A percentile compares a stretch with the other conserved stretches of the same genome.
phyloP scores from a whole-genome alignment of 2,113 vertebrate species.

The Peucedramus taeniatus region DNA sequence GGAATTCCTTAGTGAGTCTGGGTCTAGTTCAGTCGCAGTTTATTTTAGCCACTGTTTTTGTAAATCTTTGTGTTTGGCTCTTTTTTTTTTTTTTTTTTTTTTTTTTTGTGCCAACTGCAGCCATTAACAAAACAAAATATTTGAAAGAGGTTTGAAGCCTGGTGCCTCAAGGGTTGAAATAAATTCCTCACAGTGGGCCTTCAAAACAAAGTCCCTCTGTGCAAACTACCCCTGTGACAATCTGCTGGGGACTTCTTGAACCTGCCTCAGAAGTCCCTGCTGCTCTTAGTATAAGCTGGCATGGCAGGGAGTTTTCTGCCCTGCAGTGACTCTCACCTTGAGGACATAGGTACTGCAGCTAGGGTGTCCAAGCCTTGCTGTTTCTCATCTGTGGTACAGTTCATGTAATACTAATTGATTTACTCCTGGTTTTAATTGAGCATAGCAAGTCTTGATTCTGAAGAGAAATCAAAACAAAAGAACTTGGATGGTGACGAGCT shows the following conservation, averaged over 20 bases:
- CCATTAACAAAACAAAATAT: neutral
- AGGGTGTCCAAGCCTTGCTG: neutral
- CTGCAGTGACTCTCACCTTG: neutral
- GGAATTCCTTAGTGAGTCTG: neutral
- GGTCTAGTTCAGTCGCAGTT: neutral
- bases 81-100: neutral
- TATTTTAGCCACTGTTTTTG: neutral
- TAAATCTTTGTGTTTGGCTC: neutral
- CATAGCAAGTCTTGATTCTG: neutral
- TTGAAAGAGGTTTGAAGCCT: neutral
- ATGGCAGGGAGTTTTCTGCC: neutral
- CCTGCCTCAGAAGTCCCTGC: neutral
- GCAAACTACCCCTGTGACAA: neutral
- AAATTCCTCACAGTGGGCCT: neutral
- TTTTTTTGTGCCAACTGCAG: neutral
- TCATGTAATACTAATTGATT: neutral
- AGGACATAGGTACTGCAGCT: neutral
- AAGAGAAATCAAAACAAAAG: conserved; percentile 13
- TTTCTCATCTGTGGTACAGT: neutral
- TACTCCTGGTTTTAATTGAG: neutral
- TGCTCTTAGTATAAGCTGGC: neutral
- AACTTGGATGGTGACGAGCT: conserved; percentile 1
- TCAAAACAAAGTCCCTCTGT: neutral
- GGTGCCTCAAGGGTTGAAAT: neutral
- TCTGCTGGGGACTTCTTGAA: neutral